These are phyloP conservation scores for Glaucomys volans DNA, from an alignment of 2,113 vertebrate genomes.

Conservation along the genomic window DNA sequence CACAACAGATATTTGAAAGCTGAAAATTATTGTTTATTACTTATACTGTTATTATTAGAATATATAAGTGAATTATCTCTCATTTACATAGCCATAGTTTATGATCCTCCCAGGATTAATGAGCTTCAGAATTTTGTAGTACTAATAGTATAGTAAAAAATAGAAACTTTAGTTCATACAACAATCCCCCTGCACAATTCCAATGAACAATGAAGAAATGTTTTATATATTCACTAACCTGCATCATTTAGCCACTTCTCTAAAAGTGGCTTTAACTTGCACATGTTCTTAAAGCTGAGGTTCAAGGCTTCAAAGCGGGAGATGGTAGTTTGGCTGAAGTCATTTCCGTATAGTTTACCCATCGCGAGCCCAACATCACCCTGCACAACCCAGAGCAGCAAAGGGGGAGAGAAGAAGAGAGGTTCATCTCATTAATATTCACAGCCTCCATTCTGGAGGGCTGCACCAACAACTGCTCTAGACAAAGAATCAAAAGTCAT, in stretches of 20 bases:
- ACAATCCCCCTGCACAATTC: not conserved
- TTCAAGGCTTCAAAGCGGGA: conserved; percentile 99
- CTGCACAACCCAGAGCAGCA: conserved; percentile 84
- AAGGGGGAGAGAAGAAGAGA: not conserved
- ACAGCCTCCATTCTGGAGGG: not conserved
- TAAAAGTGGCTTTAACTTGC: conserved; percentile 99
- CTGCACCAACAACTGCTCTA: not conserved
- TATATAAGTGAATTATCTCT: not conserved
- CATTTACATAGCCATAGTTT: not conserved
- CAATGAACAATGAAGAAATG: conserved; percentile 30
- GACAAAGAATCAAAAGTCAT: not conserved
- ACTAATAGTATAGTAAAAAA: conserved; percentile 42
- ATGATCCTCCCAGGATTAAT: not conserved
- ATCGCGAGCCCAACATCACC: conserved; percentile 99
- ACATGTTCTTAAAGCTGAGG: conserved; percentile 99
- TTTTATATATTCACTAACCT: conserved; percentile 90
- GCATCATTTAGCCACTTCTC: conserved; percentile 99
- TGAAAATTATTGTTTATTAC: not conserved
- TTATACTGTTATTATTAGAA: not conserved
- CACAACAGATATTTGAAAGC: not conserved
- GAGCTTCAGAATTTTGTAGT: conserved; percentile 42
- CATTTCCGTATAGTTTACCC: conserved; percentile 99
- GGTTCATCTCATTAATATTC: not conserved
- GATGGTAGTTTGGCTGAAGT: conserved; percentile 99
- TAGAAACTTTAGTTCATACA: not conserved